Base-by-base conservation (phyloP, 2,113 vertebrate species). In the Turnix velox region DNA sequence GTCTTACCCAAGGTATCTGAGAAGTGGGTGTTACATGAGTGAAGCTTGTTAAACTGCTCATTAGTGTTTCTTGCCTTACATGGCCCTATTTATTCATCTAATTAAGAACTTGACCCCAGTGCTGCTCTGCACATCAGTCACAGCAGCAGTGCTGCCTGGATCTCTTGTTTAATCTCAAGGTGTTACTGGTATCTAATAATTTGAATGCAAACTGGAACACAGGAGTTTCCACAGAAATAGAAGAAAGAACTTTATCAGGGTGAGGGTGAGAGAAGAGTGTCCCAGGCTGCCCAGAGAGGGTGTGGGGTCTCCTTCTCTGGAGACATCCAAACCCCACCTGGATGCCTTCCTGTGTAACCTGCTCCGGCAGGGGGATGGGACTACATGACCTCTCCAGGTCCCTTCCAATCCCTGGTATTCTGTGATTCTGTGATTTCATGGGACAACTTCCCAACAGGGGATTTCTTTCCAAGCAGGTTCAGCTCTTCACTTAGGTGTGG, bases 361-460 rank as follows among this genome's bases (percentile, higher is more conserved):
- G n/a, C n/a, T n/a, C n/a, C n/a, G n/a, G n/a, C n/a, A n/a, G n/a
- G n/a, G n/a, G n/a, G n/a, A n/a, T n/a, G n/a, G n/a, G n/a, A n/a
- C n/a, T n/a, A n/a, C n/a, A n/a, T n/a, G n/a, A n/a, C n/a, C n/a
- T n/a, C n/a, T n/a, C n/a, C n/a, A n/a, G n/a, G n/a, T n/a, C n/a
- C n/a, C n/a, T n/a, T n/a, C n/a, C n/a, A n/a, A n/a, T n/a, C n/a
- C n/a, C n/a, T n/a, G n/a, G n/a, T n/a, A n/a, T n/a, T n/a, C n/a
- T n/a, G n/a, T n/a, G n/a, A n/a, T n/a, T n/a, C n/a, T n/a, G n/a
- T n/a, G n/a, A n/a, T n/a, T 20, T 39, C 8, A 25, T 55, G 55
- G 15, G 42, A 13, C 61, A 67, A 35, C 54, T n/a, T 72, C 43
- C 20, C 0, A 3, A 35, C 25, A 35, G 0, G 7, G 23, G 52